Conservation (phyloP, 2,113 vertebrate species). For the Corythornis madagascariensis region DNA sequence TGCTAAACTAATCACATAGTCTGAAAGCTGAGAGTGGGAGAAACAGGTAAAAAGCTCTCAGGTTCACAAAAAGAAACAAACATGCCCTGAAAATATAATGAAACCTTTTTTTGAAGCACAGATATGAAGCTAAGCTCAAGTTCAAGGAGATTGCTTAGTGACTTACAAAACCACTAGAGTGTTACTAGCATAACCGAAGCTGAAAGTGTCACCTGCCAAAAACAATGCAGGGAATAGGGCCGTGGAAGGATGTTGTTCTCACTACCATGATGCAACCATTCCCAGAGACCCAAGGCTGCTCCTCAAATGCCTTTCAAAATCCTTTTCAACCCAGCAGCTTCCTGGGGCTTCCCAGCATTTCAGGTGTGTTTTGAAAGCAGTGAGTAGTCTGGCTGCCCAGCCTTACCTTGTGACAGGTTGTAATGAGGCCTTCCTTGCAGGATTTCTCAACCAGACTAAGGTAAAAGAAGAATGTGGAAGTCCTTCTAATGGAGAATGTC, state of each 20-base stretch:
- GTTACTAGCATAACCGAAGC: neutral
- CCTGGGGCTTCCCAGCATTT: neutral
- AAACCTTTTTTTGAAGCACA: neutral
- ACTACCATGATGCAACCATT: accelerated
- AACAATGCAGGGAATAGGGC: neutral
- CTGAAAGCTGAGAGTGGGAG: neutral
- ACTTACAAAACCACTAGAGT: neutral
- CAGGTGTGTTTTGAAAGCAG: neutral
- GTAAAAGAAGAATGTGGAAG: neutral
- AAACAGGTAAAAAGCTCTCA: conserved; percentile 9
- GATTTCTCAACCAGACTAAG: neutral
- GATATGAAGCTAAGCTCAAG: neutral
- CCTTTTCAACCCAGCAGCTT: neutral
- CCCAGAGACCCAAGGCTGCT: neutral
- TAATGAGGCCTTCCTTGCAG: neutral
- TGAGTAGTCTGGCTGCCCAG: neutral
- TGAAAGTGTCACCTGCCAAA: neutral
- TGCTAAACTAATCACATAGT: neutral
- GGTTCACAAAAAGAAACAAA: neutral
- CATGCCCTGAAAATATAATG: neutral
- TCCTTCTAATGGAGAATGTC: neutral
- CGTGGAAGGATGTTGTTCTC: neutral
- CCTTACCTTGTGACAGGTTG: neutral
- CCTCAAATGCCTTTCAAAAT: neutral
- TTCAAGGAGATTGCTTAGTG: neutral